Base-by-base conservation (phyloP, 2,888 invertebrate species). In the Melinopterus prodromus region DNA sequence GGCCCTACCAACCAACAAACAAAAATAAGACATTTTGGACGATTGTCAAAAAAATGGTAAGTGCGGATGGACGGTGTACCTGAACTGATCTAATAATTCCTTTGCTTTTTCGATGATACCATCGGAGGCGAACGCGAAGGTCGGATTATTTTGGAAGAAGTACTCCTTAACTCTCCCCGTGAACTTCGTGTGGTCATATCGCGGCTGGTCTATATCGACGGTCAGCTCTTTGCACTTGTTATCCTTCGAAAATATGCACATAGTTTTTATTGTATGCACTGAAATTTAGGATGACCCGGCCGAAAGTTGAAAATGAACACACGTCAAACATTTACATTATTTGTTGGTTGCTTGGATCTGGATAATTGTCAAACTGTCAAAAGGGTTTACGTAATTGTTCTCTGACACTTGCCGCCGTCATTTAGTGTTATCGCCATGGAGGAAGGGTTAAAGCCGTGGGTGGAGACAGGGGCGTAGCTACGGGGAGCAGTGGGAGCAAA, bases 181-280 rank as follows among this genome's bases (percentile, higher is more conserved):
- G 88, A 98, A 99, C 0, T 97, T 97, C 84, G 92, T 91, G 90
- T 99, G 99, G 89, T 99, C 98, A 91, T 95, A 99, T 86, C 95
- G 92, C 0, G 99, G 98, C 87, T 95, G 93, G 86, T 96, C 95
- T 81, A 98, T 90, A 87, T 98, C 92, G 82, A 94, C 89, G 35
- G 35, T 37, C 35, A 36, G 35, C 74, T 35, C 37, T 14, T 35
- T 35, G 35, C 74, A 74, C 74, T 74, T 74, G 12, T 53, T 53
- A 7, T 1, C 53, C 35, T 74, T 74, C n/a, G 74, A 74, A 12
- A 74, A 74, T 15, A 74, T 74, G 37, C 74, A 74, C 74, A 74
- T 74, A 74, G 14, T 71, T 71, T 74, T 12, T 53, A 53, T 53
- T 53, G 1, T 53, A 53, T 12, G 53, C 5, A 53, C 53, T 53